Conservation (phyloP, 2,113 vertebrate species). For the Pogona vitticeps region DNA sequence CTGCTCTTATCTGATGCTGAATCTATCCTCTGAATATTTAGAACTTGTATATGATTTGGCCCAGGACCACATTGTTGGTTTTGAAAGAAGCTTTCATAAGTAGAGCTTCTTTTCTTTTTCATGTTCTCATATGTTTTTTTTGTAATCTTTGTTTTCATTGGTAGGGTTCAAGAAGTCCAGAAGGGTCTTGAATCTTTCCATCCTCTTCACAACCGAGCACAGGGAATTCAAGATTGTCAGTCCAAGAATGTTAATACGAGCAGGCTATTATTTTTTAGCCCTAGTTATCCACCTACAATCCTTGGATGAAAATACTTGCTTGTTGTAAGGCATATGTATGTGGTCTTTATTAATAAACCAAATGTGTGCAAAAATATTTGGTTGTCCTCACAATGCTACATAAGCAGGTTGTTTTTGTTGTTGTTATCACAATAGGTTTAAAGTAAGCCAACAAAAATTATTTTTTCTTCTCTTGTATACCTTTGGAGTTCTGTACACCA, state of each 20-base stretch:
- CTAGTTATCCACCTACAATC: neutral
- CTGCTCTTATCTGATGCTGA: neutral
- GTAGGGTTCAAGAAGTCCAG: neutral
- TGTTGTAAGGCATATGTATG: neutral
- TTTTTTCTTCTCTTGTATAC: neutral
- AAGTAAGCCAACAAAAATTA: neutral
- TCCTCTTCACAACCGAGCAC: neutral
- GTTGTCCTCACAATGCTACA: neutral
- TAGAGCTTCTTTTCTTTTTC: neutral
- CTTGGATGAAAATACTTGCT: neutral
- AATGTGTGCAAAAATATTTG: neutral
- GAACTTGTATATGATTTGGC: neutral
- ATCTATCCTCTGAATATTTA: neutral
- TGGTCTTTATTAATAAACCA: neutral
- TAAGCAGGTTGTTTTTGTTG: neutral
- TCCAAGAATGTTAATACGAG: too few relatives aligned
- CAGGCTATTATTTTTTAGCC: too few relatives aligned
- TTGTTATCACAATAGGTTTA: neutral
- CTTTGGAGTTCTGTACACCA: neutral
- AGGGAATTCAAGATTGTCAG: neutral
- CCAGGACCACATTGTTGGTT: neutral
- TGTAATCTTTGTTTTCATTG: neutral
- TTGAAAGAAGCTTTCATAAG: neutral
- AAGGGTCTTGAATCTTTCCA: neutral
- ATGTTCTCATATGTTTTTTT: neutral